Evolutionary conservation across 1,140 invertebrate genomes (phyloP).

Genomic region (Propsilocerus akamusi): DNA sequence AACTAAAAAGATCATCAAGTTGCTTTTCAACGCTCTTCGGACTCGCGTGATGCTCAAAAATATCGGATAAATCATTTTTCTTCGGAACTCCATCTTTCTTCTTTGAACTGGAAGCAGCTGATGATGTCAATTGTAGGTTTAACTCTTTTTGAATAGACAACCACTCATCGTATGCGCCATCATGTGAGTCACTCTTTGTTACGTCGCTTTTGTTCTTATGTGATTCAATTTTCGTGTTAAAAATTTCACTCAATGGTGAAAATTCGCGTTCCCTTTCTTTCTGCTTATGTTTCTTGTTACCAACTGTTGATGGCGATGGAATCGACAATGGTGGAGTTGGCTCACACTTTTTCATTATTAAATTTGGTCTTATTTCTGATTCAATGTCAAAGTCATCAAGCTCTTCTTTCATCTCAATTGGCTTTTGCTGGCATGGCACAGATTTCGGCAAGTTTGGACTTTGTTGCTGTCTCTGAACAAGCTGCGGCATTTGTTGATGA

Average conservation of each 20-base stretch:
- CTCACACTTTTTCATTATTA: constrained; percentile 23
- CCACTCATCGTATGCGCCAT: constrained; percentile 47
- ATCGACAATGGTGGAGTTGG: constrained; percentile 6
- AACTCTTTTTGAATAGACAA: constrained; percentile 47
- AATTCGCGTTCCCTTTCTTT: constrained; percentile 6
- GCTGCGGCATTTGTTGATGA: not conserved
- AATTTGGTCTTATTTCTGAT: constrained; percentile 20
- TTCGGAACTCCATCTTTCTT: not conserved
- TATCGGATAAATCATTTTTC: not conserved
- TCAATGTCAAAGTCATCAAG: constrained; percentile 22
- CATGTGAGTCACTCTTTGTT: constrained; percentile 29
- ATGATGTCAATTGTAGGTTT: constrained; percentile 10
- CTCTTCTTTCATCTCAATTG: constrained; percentile 2
- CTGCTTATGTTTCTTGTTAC: constrained; percentile 9
- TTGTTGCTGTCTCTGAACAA: not conserved
- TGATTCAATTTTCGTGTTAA: not conserved
- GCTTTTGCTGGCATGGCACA: not conserved
- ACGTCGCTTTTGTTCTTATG: not conserved
- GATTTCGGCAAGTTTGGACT: not conserved
- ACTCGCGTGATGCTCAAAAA: not conserved
- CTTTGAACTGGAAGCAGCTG: not conserved
- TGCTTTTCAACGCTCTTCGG: not conserved
- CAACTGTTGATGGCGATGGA: not conserved
- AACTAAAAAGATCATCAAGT: not conserved
- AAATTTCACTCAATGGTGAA: not conserved